Conservation (phyloP, 2,797 vertebrate species). For the Glyptemys insculpta region DNA sequence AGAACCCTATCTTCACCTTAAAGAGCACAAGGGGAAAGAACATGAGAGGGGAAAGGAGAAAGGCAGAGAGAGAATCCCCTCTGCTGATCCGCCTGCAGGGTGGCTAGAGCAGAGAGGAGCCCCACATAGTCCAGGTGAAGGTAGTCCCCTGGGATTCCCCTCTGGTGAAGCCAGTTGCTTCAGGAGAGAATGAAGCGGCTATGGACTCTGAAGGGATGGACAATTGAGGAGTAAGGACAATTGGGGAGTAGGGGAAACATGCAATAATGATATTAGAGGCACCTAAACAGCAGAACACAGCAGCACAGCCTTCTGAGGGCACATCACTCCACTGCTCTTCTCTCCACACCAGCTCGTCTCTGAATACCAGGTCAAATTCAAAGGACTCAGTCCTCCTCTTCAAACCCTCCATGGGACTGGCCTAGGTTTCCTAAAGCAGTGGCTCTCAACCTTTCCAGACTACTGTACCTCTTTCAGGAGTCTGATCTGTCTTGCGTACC, state of each 20-base stretch:
- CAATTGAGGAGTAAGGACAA: not conserved
- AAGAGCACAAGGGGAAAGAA: not conserved
- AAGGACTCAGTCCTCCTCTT: not conserved
- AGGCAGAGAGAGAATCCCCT: not conserved
- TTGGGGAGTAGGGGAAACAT: not conserved
- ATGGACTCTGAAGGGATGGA: not conserved
- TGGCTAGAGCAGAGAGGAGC: not conserved
- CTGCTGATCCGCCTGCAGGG: not conserved
- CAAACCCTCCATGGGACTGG: not conserved
- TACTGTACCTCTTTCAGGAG: too few relatives aligned
- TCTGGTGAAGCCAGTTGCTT: not conserved
- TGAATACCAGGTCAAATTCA: not conserved
- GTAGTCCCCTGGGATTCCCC: not conserved
- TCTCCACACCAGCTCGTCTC: not conserved
- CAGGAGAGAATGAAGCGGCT: not conserved
- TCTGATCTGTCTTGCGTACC: too few relatives aligned
- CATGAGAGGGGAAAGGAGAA: not conserved
- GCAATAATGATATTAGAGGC: not conserved
- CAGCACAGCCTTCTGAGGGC: not conserved
- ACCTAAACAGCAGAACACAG: fast-evolving
- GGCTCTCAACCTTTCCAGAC: too few relatives aligned
- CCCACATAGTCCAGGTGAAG: not conserved
- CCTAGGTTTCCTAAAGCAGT: not conserved
- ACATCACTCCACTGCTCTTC: not conserved
- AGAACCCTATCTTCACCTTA: conserved; percentile 86